Base-by-base conservation (phyloP, 2,888 invertebrate species). In the Lymantria monacha region DNA sequence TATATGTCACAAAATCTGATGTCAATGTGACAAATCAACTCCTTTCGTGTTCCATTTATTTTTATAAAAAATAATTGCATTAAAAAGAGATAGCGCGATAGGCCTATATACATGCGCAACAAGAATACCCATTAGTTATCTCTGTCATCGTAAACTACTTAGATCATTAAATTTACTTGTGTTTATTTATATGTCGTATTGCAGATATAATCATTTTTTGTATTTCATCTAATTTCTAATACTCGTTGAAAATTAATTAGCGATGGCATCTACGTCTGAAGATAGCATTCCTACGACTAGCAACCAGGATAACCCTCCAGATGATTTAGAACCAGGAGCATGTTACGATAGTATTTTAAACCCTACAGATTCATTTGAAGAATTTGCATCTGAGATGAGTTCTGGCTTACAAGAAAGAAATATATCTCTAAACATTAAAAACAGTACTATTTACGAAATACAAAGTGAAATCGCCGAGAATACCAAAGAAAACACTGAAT, bases 341-440 rank as follows among this genome's bases (percentile, higher is more conserved):
- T 91, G 90, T 60, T 72, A 76, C 3, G 95, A 95, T 75, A 94
- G 94, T 68, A 93, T 95, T 79, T 85, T 96, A 40, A 93, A 95
- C 47, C 93, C 95, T 0, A 94, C 94, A 8, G 95, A 95, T 78
- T 93, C 94, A 14, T 94, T 94, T 66, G 95, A 95, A 62, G 94
- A 95, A 65, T 93, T 95, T 66, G 94, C 94, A 42, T 86, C 87
- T 9, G 93, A 93, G 74, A 93, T 95, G 92, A 93, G 92, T 70
- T 92, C 93, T 9, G 93, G 93, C 70, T 91, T 94, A 46, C 93
- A 93, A 63, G 94, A 94, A 8, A 81, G 87, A n/a, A 75, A 79
- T 55, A 58, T 61, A 49, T 79, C 80, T 58, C 89, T 93, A 57
- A 87, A 87, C 47, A 86, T 87, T 33, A 93, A 91, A 59, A 87